Percentiles rank a stretch among this genome's conserved stretches.
Evolutionary conservation across 1,140 invertebrate species (phyloP).

Genomic region (Littorina saxatilis): DNA sequence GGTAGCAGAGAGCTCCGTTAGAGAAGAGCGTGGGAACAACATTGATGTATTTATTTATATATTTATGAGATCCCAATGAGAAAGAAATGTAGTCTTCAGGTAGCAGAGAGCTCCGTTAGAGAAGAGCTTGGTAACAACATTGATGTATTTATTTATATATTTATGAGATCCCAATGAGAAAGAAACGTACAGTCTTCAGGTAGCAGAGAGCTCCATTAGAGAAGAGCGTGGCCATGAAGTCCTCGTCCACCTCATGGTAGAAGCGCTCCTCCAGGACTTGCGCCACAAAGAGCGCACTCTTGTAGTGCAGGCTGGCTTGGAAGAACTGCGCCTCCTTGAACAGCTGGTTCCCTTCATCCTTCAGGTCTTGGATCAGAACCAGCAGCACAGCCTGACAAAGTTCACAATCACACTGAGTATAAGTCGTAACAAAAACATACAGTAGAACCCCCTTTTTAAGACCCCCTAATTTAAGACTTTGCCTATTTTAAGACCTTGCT

Average conservation of each 20-base stretch:
- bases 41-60: no score
- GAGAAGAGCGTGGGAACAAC: no score
- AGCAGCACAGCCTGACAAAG: slow-evolving; percentile 52
- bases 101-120: no score
- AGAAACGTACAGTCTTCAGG: slow-evolving; percentile 57
- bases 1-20: slow-evolving; percentile 61
- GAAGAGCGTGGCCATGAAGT: slow-evolving; percentile 60
- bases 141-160: no score
- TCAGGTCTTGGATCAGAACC: slow-evolving; percentile 61
- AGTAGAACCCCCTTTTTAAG: no score
- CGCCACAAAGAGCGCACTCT: slow-evolving; percentile 60
- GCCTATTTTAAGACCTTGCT: no score
- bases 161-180: no score
- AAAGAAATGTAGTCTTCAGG: no score
- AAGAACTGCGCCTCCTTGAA: slow-evolving; percentile 59
- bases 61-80: no score
- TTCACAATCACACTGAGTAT: background rate
- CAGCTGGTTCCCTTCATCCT: slow-evolving; percentile 64
- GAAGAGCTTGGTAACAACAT: no score
- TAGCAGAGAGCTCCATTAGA: slow-evolving; percentile 62
- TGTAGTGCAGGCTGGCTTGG: slow-evolving; percentile 57
- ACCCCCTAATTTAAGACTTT: no score
- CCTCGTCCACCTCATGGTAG: slow-evolving; percentile 59
- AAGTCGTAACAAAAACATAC: background rate
- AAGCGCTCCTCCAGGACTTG: slow-evolving; percentile 53